A percentile compares a stretch with the other conserved stretches of the same genome.
Conservation (phyloP, 2,113 vertebrate species). For the Trichomycterus rosablanca region DNA sequence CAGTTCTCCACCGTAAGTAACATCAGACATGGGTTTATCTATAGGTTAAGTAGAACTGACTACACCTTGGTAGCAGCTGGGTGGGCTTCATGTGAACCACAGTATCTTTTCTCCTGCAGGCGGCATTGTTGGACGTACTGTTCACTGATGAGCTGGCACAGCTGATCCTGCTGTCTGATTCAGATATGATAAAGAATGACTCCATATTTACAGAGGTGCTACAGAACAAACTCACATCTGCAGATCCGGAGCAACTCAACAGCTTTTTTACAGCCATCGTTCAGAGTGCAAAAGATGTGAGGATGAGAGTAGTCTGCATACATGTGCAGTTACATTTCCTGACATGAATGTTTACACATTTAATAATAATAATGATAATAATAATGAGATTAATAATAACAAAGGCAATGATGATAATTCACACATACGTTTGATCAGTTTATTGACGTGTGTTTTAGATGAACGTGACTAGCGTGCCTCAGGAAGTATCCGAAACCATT, state of each 20-base stretch:
- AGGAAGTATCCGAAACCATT: not conserved
- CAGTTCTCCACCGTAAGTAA: slow-evolving; percentile 50
- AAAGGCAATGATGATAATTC: no score
- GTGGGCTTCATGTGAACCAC: no score
- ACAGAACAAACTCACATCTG: slow-evolving; percentile 10
- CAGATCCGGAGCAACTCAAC: slow-evolving; percentile 15
- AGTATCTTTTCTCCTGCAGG: slow-evolving; percentile 2
- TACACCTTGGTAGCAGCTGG: not conserved
- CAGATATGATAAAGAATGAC: slow-evolving; percentile 28
- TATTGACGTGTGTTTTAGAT: not conserved
- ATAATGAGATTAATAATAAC: no score
- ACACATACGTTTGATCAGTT: no score
- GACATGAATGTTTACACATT: no score
- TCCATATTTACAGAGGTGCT: slow-evolving; percentile 22
- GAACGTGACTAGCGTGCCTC: not conserved
- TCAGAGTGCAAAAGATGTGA: slow-evolving; percentile 5
- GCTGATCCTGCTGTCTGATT: slow-evolving; percentile 16
- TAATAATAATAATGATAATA: no score
- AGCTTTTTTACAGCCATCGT: slow-evolving; percentile 21
- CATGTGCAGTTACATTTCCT: not conserved
- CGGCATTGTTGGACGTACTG: slow-evolving; percentile 13
- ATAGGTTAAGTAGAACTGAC: no score
- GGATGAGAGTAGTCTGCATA: not conserved
- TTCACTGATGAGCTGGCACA: slow-evolving; percentile 27
- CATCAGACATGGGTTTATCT: not conserved